These are phyloP conservation scores for Galerucella calmariensis DNA, from an alignment of 2,888 invertebrate genomes.

Conservation along the genomic window DNA sequence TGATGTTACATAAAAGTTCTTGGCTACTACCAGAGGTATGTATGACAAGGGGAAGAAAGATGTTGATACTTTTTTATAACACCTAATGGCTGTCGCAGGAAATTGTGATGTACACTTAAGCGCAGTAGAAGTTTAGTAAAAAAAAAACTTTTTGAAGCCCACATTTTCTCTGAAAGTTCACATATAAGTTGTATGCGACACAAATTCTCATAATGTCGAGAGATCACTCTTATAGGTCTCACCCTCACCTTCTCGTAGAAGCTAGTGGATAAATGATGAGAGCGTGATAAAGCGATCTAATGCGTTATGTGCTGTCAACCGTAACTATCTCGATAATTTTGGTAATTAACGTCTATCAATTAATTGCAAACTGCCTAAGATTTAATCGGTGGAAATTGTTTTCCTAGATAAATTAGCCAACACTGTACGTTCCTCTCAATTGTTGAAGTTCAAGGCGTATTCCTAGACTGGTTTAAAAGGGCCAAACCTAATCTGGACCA, in stretches of 20 bases:
- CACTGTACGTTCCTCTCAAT: too few relatives aligned
- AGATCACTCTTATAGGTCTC: neutral
- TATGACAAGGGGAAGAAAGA: too few relatives aligned
- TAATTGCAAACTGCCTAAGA: slow-evolving; percentile 21
- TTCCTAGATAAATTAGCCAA: neutral
- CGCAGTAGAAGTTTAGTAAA: too few relatives aligned
- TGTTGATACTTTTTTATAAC: too few relatives aligned
- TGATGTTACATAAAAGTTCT: too few relatives aligned
- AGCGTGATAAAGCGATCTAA: slow-evolving; percentile 31
- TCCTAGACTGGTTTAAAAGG: too few relatives aligned
- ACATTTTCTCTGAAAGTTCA: neutral
- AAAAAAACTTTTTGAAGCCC: neutral
- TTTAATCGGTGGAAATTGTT: slow-evolving; percentile 15
- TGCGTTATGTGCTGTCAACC: slow-evolving; percentile 25
- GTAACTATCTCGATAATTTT: slow-evolving; percentile 32
- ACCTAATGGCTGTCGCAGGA: too few relatives aligned
- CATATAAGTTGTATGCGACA: neutral
- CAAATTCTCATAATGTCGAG: neutral
- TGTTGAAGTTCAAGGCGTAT: too few relatives aligned
- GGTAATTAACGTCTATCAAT: slow-evolving; percentile 31
- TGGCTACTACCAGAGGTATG: too few relatives aligned
- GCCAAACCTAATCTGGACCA: too few relatives aligned
- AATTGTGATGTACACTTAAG: too few relatives aligned
- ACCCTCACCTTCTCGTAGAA: neutral
- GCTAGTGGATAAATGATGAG: slow-evolving; percentile 25